phyloP scores from a whole-genome alignment of 2,888 invertebrate species.

The Dicranocentrus wangi region DNA sequence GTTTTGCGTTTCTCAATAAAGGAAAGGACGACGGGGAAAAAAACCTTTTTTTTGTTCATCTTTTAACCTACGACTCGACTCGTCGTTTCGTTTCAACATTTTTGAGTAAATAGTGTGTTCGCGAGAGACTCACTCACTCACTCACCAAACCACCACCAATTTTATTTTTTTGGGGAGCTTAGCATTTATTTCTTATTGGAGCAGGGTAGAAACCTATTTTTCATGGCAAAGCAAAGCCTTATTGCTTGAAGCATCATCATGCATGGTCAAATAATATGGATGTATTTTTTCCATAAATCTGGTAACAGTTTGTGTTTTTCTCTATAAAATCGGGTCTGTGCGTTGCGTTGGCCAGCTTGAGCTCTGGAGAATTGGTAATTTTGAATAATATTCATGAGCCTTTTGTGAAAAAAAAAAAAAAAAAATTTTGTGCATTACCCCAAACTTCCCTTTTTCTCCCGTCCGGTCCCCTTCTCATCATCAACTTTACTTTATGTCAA shows the following conservation, averaged over 20 bases:
- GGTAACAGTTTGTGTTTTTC: conserved; percentile 25
- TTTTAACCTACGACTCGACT: too few species aligned
- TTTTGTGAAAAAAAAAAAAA: conserved; percentile 28
- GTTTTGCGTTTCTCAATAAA: conserved; percentile 50
- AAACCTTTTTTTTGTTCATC: conserved; percentile 49
- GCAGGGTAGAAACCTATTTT: too few species aligned
- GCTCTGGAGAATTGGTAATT: conserved; percentile 41
- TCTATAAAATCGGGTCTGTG: not conserved
- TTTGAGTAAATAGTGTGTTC: conserved; percentile 25
- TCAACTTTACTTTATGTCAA: not conserved
- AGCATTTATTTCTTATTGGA: too few species aligned
- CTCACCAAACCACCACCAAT: too few species aligned
- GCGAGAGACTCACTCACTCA: too few species aligned
- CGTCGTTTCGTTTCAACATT: conserved; percentile 62
- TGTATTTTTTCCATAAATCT: conserved; percentile 37
- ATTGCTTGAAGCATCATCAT: too few species aligned
- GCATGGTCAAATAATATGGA: not conserved
- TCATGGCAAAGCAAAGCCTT: too few species aligned
- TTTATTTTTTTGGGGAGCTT: too few species aligned
- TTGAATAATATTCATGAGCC: conserved; percentile 51
- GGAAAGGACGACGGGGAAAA: too few species aligned
- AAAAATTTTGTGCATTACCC: conserved; percentile 23
- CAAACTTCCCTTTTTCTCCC: conserved; percentile 24
- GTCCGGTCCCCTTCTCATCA: conserved; percentile 29
- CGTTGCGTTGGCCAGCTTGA: conserved; percentile 31